Evolutionary conservation across 2,888 invertebrate species (phyloP).

Genomic region (Dynastes maya): DNA sequence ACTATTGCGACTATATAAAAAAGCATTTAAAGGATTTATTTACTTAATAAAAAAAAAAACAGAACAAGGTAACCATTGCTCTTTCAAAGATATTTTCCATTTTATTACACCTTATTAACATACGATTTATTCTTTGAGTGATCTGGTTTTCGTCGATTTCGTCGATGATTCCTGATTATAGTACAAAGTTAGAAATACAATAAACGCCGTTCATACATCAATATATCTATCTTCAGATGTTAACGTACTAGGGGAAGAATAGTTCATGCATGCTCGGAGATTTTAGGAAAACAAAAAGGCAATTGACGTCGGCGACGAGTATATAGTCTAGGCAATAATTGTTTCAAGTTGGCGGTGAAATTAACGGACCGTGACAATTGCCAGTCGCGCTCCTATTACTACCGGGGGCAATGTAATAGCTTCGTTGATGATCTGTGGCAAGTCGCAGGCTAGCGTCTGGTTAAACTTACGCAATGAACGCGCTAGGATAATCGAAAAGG

Average conservation of each 20-base stretch:
- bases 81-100: no score
- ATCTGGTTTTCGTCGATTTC: no score
- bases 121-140: no score
- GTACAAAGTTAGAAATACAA: no score
- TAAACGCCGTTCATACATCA: no score
- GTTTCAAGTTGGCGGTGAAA: constrained; percentile 47
- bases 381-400: constrained; percentile 45
- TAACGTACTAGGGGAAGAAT: not conserved
- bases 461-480: constrained; percentile 17
- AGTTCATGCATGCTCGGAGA: constrained; percentile 4
- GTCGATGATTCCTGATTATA: no score
- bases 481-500: not conserved
- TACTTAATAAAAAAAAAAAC: no score
- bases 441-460: constrained; percentile 24
- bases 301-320: constrained; percentile 23
- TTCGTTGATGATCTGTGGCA: constrained; percentile 42
- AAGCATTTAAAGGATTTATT: no score
- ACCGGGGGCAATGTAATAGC: constrained; percentile 41
- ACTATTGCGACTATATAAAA: no score
- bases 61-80: no score
- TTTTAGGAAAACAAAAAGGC: constrained; percentile 20
- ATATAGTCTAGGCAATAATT: constrained; percentile 41
- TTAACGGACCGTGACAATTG: constrained; percentile 48
- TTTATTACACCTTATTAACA: no score
- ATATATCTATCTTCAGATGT: not conserved